A percentile compares a stretch with the other conserved stretches of the same genome.
Evolutionary conservation across 1,140 invertebrate species (phyloP).

Genomic region (Drosophila pseudoananassae): DNA sequence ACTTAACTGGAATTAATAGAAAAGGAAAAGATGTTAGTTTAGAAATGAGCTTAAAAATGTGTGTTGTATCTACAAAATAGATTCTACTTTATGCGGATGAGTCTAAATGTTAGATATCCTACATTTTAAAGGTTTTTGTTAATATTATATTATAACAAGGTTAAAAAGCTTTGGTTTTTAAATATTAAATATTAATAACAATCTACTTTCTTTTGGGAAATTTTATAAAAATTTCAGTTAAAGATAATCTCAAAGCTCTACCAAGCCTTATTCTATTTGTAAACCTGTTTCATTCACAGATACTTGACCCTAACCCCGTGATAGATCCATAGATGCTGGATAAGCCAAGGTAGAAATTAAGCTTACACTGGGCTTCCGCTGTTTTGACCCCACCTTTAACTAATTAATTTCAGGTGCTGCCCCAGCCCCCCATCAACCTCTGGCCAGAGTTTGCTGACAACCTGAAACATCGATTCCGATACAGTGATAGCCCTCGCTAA

Average conservation of each 20-base stretch:
- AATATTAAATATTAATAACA: no score
- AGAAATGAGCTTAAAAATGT: no score
- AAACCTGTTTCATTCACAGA: not conserved
- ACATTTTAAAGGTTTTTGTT: no score
- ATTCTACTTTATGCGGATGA: not conserved
- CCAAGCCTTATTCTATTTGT: not conserved
- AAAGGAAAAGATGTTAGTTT: not conserved
- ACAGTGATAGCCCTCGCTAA: conserved; percentile 44
- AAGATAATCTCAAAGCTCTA: not conserved
- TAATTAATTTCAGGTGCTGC: conserved; percentile 32
- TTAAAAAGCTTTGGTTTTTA: no score
- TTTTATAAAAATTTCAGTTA: no score
- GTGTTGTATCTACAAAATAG: not conserved
- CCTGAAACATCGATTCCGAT: conserved; percentile 34
- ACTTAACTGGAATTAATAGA: conserved; percentile 2
- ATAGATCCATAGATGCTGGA: not conserved
- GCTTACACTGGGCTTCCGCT: conserved; percentile 52
- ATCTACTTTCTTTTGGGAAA: no score
- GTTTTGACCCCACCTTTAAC: conserved; percentile 14
- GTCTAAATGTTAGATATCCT: no score
- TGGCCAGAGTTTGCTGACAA: conserved; percentile 53
- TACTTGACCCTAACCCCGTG: not conserved
- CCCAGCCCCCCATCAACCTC: conserved; percentile 5
- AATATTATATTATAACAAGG: no score
- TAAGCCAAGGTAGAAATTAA: conserved; percentile 8